Evolutionary conservation across 2,797 vertebrate species (phyloP).

Genomic region (Anisognathus igniventris): DNA sequence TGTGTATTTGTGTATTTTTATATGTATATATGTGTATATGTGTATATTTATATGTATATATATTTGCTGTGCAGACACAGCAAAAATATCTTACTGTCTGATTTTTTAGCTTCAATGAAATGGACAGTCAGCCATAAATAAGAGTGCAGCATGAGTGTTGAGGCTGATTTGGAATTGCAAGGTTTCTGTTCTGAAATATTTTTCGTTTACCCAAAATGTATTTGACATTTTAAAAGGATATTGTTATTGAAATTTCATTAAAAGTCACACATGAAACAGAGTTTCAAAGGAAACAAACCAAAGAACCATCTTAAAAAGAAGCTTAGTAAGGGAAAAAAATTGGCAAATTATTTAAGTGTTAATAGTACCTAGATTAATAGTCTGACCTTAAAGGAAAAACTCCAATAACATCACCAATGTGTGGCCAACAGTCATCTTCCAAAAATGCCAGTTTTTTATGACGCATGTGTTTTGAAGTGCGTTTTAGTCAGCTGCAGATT

Average conservation of each 20-base stretch:
- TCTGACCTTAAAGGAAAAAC: neutral
- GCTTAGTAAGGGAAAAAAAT: neutral
- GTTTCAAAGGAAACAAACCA: neutral
- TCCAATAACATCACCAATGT: neutral
- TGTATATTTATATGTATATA: accelerated
- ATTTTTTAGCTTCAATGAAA: neutral
- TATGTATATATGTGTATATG: accelerated
- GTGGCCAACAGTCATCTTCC: neutral
- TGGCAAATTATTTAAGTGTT: neutral
- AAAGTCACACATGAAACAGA: neutral
- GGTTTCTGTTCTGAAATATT: neutral
- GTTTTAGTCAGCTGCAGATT: neutral
- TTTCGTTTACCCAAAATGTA: neutral
- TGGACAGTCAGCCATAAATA: neutral
- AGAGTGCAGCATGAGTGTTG: neutral
- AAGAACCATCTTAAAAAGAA: neutral
- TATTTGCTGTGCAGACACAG: neutral
- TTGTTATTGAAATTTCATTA: neutral
- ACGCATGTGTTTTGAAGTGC: neutral
- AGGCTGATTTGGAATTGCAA: neutral
- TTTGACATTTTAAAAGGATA: neutral
- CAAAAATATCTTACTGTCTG: neutral
- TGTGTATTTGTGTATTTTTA: neutral
- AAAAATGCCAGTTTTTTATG: neutral
- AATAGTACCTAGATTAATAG: neutral